Conservation (phyloP, 2,888 invertebrate genomes). For the Tachina grossa region DNA sequence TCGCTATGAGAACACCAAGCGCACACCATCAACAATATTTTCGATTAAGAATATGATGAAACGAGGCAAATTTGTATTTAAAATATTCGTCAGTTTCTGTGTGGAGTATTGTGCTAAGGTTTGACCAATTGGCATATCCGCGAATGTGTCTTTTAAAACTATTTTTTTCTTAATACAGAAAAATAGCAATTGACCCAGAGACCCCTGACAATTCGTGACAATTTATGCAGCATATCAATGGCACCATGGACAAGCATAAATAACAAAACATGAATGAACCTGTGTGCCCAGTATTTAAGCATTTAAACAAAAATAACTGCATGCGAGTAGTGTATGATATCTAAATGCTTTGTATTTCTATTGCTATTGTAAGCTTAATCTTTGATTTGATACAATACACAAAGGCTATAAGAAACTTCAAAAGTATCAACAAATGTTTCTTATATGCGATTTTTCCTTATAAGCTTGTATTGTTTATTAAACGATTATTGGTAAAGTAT, state of each 20-base stretch:
- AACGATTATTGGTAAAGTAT: too few species aligned
- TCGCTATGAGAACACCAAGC: too few species aligned
- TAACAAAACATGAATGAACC: background rate
- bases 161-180: conserved; percentile 19
- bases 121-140: background rate
- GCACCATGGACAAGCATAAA: conserved; percentile 61
- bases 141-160: background rate
- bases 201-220: conserved; percentile 74
- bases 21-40: too few species aligned
- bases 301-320: background rate
- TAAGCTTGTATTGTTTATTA: too few species aligned
- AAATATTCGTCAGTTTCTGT: too few species aligned
- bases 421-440: too few species aligned
- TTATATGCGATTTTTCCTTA: too few species aligned
- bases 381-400: too few species aligned
- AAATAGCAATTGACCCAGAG: conserved; percentile 71
- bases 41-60: too few species aligned
- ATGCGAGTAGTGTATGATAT: background rate
- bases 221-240: conserved; percentile 74
- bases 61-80: too few species aligned
- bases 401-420: too few species aligned
- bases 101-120: background rate
- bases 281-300: background rate
- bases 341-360: background rate
- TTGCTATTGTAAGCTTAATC: background rate